Percentiles rank a stretch among this genome's conserved stretches.
Conservation (phyloP, 1,140 invertebrate species). For the Rhyzopertha dominica region DNA sequence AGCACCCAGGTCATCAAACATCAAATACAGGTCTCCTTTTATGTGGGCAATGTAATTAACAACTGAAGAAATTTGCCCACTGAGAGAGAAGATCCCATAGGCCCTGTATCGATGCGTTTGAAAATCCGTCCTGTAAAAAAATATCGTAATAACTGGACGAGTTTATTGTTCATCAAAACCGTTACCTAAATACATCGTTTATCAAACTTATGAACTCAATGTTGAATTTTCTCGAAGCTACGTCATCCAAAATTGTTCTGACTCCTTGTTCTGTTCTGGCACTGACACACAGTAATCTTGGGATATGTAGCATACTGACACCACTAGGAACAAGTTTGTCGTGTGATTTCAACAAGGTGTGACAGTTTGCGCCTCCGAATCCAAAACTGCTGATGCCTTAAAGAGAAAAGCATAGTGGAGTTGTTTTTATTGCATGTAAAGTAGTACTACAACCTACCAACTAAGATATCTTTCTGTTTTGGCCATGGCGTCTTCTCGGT, state of each 20-base stretch:
- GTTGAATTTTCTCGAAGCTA: conserved; percentile 55
- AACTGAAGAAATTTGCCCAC: no score
- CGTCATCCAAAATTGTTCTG: conserved; percentile 58
- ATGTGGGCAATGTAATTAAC: no score
- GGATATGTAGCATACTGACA: conserved; percentile 49
- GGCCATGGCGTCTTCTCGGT: conserved; percentile 58
- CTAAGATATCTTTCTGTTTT: conserved; percentile 52
- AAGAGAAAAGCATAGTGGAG: conserved; percentile 1
- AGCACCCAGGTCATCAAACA: no score
- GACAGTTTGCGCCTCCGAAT: conserved; percentile 61
- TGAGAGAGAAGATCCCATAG: conserved; percentile 2
- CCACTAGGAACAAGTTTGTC: conserved; percentile 52
- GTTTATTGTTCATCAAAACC: no score
- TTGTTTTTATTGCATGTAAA: no score
- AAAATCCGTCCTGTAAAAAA: conserved; percentile 8
- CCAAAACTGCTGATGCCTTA: conserved; percentile 58
- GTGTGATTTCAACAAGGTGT: conserved; percentile 59
- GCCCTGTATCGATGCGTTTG: conserved; percentile 5
- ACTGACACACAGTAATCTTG: conserved; percentile 58
- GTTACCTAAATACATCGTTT: conserved; percentile 43
- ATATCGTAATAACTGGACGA: no score
- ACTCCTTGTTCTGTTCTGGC: conserved; percentile 66
- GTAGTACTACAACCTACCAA: no score
- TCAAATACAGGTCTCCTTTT: no score
- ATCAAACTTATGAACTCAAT: conserved; percentile 53